Evolutionary conservation across 2,113 vertebrate genomes (phyloP).

Genomic region (Ginglymostoma cirratum): DNA sequence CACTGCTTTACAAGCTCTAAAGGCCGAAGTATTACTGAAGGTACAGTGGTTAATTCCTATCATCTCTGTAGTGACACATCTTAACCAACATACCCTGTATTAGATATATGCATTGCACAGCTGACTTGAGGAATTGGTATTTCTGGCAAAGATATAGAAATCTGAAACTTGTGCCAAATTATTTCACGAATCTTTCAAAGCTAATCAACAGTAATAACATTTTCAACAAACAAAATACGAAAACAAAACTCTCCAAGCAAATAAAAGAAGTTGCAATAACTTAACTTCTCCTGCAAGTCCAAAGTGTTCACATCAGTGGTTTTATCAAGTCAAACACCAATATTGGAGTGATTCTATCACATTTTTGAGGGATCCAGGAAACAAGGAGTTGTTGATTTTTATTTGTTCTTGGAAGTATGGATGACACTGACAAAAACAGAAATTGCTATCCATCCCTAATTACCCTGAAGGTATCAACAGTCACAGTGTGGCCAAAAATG

Average conservation of each 20-base stretch:
- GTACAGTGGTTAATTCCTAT: not conserved
- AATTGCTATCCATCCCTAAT: not conserved
- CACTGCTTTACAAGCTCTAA: not conserved
- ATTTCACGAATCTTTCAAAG: slow-evolving; percentile 3
- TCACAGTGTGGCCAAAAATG: not conserved
- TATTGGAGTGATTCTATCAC: too few species aligned
- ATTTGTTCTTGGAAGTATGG: not conserved
- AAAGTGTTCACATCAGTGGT: not conserved
- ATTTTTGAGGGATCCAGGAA: not conserved
- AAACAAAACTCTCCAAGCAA: not conserved
- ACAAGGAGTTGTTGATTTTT: not conserved
- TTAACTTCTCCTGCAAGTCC: not conserved
- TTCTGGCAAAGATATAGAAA: not conserved
- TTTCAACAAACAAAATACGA: not conserved
- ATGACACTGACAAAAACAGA: not conserved
- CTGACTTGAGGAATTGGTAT: not conserved
- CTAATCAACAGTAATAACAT: not conserved
- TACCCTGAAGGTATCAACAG: not conserved
- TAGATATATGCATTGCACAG: not conserved
- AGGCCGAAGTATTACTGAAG: not conserved
- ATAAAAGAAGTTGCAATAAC: not conserved
- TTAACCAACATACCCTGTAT: not conserved
- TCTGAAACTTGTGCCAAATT: not conserved
- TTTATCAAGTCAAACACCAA: not conserved
- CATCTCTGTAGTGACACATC: not conserved